These are phyloP conservation scores for Drosophila ananassae DNA, from an alignment of 1,140 invertebrate species.

Conservation along the genomic window DNA sequence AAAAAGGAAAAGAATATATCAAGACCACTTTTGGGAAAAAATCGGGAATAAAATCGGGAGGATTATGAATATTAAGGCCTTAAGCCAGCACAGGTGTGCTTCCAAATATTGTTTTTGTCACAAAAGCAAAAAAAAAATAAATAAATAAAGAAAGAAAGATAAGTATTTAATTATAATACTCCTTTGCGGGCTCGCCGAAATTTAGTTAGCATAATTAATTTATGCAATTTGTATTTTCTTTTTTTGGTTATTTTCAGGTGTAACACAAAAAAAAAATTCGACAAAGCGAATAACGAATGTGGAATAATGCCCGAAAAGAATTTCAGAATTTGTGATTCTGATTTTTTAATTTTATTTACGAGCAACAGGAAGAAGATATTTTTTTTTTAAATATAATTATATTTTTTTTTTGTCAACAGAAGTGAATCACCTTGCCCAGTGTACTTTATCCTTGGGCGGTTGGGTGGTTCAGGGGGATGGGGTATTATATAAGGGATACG, in stretches of 20 bases:
- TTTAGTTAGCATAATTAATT: slow-evolving; percentile 58
- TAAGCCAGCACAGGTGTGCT: slow-evolving; percentile 21
- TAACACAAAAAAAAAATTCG: slow-evolving; percentile 5
- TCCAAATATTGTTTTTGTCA: slow-evolving; percentile 2
- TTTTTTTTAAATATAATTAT: background rate
- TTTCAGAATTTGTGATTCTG: slow-evolving; percentile 7
- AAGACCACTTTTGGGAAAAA: background rate
- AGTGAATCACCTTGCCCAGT: slow-evolving; percentile 39
- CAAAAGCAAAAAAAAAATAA: background rate
- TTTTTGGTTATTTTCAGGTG: slow-evolving; percentile 17
- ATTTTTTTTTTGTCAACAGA: background rate
- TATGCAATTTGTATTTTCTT: slow-evolving; percentile 23
- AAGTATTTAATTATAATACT: slow-evolving; percentile 8
- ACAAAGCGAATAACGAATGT: slow-evolving; percentile 28
- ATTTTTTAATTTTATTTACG: slow-evolving; percentile 26
- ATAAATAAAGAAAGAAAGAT: background rate
- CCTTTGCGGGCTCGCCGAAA: slow-evolving; percentile 22
- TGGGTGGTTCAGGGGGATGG: background rate
- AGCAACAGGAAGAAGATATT: slow-evolving; percentile 36
- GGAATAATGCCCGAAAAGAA: slow-evolving; percentile 47
- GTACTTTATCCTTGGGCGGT: slow-evolving; percentile 38
- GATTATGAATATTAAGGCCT: slow-evolving; percentile 6
- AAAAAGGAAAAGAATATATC: too few species aligned
- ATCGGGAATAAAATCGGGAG: slow-evolving; percentile 1
- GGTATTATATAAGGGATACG: slow-evolving; percentile 19